phyloP scores from a whole-genome alignment of 2,113 vertebrate genomes.

The Phyllostomus hastatus region DNA sequence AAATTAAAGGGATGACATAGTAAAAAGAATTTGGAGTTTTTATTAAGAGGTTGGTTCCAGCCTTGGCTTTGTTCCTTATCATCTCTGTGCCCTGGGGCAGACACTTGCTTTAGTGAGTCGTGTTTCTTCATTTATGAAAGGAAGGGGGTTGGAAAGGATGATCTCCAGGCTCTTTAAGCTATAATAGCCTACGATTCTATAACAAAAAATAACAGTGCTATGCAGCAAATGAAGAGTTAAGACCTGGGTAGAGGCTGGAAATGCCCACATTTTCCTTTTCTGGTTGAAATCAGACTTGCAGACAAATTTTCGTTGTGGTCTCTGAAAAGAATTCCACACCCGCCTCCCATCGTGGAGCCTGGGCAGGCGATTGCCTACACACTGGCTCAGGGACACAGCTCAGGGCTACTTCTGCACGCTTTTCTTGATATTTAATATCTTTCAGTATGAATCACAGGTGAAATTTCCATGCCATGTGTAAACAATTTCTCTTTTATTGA shows the following conservation, averaged over 20 bases:
- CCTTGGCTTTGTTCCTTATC: not conserved
- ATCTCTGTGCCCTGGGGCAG: not conserved
- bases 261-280: conserved; percentile 41
- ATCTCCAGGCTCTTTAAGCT: not conserved
- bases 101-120: not conserved
- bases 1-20: not conserved
- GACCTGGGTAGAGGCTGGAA: not conserved
- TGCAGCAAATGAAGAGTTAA: conserved; percentile 40
- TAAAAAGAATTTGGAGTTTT: not conserved
- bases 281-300: conserved; percentile 51
- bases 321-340: conserved; percentile 61
- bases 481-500: conserved; percentile 68
- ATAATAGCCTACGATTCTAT: not conserved
- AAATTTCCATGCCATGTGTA: conserved; percentile 69
- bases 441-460: conserved; percentile 70
- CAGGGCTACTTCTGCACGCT: conserved; percentile 47
- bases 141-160: not conserved
- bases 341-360: conserved; percentile 32
- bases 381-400: conserved; percentile 47
- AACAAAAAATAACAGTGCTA: not conserved
- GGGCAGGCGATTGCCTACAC: not conserved
- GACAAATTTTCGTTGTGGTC: conserved; percentile 59
- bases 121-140: not conserved
- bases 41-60: not conserved
- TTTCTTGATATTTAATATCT: conserved; percentile 72